These are phyloP conservation scores for Nasonia oneida DNA, from an alignment of 2,888 invertebrate species.

Conservation along the genomic window DNA sequence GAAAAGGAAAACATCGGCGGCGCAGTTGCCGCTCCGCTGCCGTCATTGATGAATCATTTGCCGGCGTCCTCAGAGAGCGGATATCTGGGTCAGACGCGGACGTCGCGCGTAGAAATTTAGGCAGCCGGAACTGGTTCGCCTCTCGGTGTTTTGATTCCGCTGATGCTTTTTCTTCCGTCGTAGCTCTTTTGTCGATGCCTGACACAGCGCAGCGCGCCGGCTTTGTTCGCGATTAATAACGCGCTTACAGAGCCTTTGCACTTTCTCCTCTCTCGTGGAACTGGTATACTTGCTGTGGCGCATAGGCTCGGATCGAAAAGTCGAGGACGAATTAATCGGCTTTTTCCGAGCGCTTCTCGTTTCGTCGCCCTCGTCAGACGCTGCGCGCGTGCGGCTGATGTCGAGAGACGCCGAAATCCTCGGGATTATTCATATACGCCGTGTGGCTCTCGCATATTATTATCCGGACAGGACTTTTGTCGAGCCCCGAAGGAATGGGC, in stretches of 20 bases:
- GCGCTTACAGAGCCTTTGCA: neutral
- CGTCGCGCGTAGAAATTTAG: constrained; percentile 2
- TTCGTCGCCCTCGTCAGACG: neutral
- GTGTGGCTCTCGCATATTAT: too few species aligned
- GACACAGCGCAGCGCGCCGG: too few species aligned
- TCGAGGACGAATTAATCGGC: neutral
- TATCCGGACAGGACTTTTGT: too few species aligned
- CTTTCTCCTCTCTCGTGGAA: constrained; percentile 28
- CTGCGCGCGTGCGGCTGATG: neutral
- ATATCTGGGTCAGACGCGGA: constrained; percentile 40
- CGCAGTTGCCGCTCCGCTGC: neutral
- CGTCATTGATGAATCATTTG: constrained; percentile 48
- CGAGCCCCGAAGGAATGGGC: too few species aligned
- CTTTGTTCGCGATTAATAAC: neutral
- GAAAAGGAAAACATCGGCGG: constrained; percentile 33
- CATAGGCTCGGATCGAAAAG: neutral
- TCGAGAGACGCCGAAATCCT: neutral
- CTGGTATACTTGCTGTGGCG: too few species aligned
- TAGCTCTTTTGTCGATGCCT: neutral
- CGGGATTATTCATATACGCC: neutral
- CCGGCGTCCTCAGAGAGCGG: constrained; percentile 37
- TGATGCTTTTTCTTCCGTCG: neutral
- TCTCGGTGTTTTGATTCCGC: neutral
- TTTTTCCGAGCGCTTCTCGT: neutral
- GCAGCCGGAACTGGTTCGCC: neutral